Evolutionary conservation across 2,888 invertebrate species (phyloP), one percentile per base, ranked within the genome.

Genomic region (Xestia c-nigrum): DNA sequence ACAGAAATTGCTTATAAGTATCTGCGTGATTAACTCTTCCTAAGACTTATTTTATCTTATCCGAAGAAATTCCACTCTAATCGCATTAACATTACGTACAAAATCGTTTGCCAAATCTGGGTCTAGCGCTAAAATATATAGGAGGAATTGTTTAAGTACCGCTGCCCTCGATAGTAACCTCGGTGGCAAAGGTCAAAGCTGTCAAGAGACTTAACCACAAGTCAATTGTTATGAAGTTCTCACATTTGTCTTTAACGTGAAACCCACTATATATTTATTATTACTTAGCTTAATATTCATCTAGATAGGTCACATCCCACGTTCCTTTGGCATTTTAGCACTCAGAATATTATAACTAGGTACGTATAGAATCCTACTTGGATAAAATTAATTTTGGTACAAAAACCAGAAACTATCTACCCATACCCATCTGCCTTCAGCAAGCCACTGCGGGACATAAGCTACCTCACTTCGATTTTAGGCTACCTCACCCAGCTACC

Each of bases 211-310:
- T 61, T 69, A 46, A 55, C 40, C 69, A 55, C 72, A 65, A 69
- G 72, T 79, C 73, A 84, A 84, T 69, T 80, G 73, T 80, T 80
- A 12, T 81, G 72, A 79, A 79, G 68, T 81, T 64, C 52, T 72
- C 14, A 52, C 61, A 14, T 55, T 67, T 50, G 64, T 50, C 21
- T 19, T 19, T 81, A 50, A 24, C n/a, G 9, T 64, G 31, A 19
- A 5, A 19, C 0, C 50, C 43, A 24, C 9, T 61, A 47, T n/a
- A 55, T 6, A 47, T 64, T 21, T 40, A 43, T 55, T 47, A 40
- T 64, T 55, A 80, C 14, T 46, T 38, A 40, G 5, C 24, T 61
- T n/a, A 63, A 1, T 47, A 47, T 73, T 50, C 10, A 75, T 57
- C 50, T n/a, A 75, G 4, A 50, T 57, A 43, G 31, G 52, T 47